Percentiles rank a stretch among this genome's conserved stretches.
phyloP scores from a whole-genome alignment of 2,888 invertebrate species.

The Drosophila lutescens region DNA sequence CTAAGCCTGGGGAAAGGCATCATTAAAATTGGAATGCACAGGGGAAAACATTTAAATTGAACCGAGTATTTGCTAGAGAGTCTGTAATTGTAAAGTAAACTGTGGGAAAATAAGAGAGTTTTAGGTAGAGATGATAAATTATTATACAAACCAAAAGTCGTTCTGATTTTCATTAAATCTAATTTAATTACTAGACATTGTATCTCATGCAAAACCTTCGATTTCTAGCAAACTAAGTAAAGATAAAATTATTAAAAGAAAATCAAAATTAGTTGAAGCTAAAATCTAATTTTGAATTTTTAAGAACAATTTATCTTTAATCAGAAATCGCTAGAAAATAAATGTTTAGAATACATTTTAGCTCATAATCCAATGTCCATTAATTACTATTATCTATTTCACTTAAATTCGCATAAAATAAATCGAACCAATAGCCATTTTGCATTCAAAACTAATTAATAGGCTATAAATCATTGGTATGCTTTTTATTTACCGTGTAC shows the following conservation, averaged over 20 bases:
- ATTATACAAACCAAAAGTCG: too few species aligned
- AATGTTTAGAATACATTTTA: too few species aligned
- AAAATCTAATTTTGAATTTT: too few species aligned
- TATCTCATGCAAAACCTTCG: too few species aligned
- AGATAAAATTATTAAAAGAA: too few species aligned
- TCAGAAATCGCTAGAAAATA: too few species aligned
- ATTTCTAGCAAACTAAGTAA: too few species aligned
- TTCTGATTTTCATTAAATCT: too few species aligned
- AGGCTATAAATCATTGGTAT: neutral
- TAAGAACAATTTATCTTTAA: too few species aligned
- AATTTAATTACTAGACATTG: neutral
- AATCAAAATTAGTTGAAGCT: too few species aligned
- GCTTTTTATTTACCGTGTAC: constrained; percentile 12
- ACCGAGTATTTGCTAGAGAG: neutral
- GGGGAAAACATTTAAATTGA: neutral
- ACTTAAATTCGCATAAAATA: neutral
- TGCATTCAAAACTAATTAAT: neutral
- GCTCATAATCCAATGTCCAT: neutral
- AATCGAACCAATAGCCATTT: neutral
- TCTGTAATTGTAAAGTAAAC: neutral
- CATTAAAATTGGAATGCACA: constrained; percentile 26
- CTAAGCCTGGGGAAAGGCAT: constrained; percentile 9
- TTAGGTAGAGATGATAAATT: too few species aligned
- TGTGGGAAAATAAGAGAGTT: neutral
- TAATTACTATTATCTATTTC: neutral